Conservation (phyloP, 1,140 invertebrate species). For the Lepeophtheirus salmonis region DNA sequence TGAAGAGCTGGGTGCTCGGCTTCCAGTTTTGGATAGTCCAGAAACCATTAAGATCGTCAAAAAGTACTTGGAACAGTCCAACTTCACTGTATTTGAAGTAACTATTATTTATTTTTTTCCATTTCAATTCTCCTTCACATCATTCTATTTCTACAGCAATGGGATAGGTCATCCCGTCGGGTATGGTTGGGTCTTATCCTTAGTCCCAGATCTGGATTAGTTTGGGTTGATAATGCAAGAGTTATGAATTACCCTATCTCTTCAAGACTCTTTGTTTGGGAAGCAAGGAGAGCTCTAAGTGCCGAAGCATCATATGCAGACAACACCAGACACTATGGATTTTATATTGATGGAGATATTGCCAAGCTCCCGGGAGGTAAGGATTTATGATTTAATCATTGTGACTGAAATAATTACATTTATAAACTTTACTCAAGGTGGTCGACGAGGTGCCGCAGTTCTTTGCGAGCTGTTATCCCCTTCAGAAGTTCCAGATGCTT, state of each 20-base stretch:
- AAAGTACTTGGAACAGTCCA: slow-evolving; percentile 15
- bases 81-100: slow-evolving; percentile 18
- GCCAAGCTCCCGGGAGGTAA: slow-evolving; percentile 17
- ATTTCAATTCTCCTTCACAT: background rate
- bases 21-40: slow-evolving; percentile 10
- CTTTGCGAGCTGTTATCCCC: slow-evolving; percentile 13
- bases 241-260: slow-evolving; percentile 9
- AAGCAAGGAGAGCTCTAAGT: background rate
- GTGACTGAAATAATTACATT: background rate
- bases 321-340: slow-evolving; percentile 14
- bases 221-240: slow-evolving; percentile 13
- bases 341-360: slow-evolving; percentile 19
- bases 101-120: background rate
- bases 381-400: background rate
- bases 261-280: slow-evolving; percentile 17
- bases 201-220: background rate
- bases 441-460: slow-evolving; percentile 13
- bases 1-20: slow-evolving; percentile 12
- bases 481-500: background rate
- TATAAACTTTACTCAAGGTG: slow-evolving; percentile 1
- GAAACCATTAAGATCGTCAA: slow-evolving; percentile 17
- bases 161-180: slow-evolving; percentile 19
- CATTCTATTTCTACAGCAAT: slow-evolving; percentile 30
- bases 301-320: slow-evolving; percentile 16
- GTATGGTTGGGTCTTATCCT: slow-evolving; percentile 14